Evolutionary conservation across 2,888 invertebrate species (phyloP).

Genomic region (Euplexia lucipara): DNA sequence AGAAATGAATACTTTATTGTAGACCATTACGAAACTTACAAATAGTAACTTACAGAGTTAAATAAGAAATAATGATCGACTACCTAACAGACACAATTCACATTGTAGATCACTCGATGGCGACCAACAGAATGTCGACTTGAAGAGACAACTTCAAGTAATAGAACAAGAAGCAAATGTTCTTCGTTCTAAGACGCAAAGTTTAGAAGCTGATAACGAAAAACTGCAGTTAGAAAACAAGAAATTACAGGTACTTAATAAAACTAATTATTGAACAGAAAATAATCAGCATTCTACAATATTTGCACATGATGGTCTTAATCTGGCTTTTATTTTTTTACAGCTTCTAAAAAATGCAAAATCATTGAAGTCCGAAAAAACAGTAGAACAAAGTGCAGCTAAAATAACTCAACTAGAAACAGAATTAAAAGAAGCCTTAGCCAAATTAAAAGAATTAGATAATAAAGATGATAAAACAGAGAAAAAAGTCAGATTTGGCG

Average conservation of each 20-base stretch:
- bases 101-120: constrained; percentile 90
- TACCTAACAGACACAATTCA: not conserved
- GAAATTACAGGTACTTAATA: constrained; percentile 92
- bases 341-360: constrained; percentile 90
- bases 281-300: not conserved
- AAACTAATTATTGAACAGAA: too few species aligned
- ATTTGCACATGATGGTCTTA: too few species aligned
- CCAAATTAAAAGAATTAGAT: constrained; percentile 91
- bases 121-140: constrained; percentile 92
- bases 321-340: constrained; percentile 53
- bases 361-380: constrained; percentile 89
- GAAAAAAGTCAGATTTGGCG: constrained; percentile 88
- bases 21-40: too few species aligned
- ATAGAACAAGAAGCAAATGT: constrained; percentile 95
- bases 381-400: constrained; percentile 90
- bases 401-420: constrained; percentile 92
- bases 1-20: too few species aligned
- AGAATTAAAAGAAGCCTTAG: constrained; percentile 91
- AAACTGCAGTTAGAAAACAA: constrained; percentile 94
- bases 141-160: constrained; percentile 94
- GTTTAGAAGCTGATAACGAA: constrained; percentile 94
- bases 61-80: not conserved
- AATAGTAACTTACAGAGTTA: too few species aligned
- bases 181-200: constrained; percentile 92
- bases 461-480: constrained; percentile 88